These are phyloP conservation scores for Lepus timidus DNA, from an alignment of 2,113 vertebrate species.

Conservation along the genomic window DNA sequence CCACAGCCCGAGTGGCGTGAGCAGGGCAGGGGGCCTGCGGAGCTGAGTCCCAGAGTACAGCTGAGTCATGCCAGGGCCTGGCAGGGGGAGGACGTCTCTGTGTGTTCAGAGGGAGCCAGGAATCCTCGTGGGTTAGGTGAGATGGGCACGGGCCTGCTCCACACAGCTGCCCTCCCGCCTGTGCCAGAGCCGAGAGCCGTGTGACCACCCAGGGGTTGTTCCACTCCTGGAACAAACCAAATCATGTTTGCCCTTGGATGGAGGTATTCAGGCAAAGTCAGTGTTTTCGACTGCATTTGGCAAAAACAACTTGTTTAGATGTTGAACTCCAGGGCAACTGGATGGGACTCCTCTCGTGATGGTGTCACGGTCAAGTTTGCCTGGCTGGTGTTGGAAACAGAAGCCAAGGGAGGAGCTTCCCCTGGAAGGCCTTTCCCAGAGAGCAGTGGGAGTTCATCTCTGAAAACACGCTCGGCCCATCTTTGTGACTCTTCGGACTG, in stretches of 20 bases:
- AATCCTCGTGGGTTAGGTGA: background rate
- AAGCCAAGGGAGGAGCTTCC: background rate
- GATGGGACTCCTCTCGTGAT: background rate
- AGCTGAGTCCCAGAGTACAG: slow-evolving; percentile 1
- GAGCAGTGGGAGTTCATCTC: background rate
- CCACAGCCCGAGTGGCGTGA: slow-evolving; percentile 30
- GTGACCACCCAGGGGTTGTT: background rate
- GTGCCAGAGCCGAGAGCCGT: background rate
- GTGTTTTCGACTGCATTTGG: slow-evolving; percentile 28
- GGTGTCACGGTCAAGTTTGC: background rate
- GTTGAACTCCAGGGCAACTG: background rate
- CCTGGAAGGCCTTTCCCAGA: background rate
- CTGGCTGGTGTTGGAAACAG: background rate
- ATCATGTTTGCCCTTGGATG: background rate
- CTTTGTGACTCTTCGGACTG: background rate
- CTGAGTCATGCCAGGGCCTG: background rate
- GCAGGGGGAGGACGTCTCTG: background rate
- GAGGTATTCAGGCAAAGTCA: background rate
- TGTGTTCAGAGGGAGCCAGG: slow-evolving; percentile 28
- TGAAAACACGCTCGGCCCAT: background rate
- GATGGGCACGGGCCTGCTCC: background rate
- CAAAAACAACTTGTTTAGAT: slow-evolving; percentile 25
- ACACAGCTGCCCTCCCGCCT: background rate
- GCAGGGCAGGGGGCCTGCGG: background rate
- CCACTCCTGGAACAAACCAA: background rate